Evolutionary conservation across 2,113 vertebrate species (phyloP).

Genomic region (Pollimyrus isidori): DNA sequence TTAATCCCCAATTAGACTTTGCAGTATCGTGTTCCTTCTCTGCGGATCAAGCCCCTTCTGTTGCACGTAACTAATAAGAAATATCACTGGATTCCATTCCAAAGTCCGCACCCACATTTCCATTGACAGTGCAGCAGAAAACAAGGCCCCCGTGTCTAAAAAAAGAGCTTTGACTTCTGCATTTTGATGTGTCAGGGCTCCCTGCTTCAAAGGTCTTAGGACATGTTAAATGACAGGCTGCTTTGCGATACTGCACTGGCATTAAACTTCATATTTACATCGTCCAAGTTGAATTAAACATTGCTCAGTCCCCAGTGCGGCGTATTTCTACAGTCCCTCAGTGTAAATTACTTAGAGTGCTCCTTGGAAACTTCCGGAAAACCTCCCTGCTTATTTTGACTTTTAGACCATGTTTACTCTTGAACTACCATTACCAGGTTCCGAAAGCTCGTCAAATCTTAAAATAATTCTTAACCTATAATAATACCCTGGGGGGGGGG

Average conservation of each 20-base stretch:
- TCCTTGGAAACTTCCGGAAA: not conserved
- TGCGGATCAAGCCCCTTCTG: conserved; percentile 7
- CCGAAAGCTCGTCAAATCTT: conserved; percentile 19
- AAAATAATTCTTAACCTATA: conserved; percentile 40
- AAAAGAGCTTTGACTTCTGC: not conserved
- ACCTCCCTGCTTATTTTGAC: not conserved
- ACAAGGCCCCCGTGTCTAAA: not conserved
- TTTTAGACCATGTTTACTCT: conserved; percentile 25
- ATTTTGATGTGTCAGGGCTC: not conserved
- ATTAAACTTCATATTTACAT: not conserved
- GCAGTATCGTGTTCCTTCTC: conserved; percentile 15
- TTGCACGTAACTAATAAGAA: conserved; percentile 27
- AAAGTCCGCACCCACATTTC: not conserved
- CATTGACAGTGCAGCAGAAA: not conserved
- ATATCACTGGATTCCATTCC: conserved; percentile 20
- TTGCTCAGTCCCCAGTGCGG: not conserved
- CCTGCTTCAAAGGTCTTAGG: not conserved
- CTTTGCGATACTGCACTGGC: not conserved
- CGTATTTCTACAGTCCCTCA: not conserved
- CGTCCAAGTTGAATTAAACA: not conserved
- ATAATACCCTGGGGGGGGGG: conserved; percentile 38
- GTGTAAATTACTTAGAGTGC: not conserved
- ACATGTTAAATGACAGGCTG: not conserved
- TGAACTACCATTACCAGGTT: not conserved
- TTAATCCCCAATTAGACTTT: conserved; percentile 26